These are phyloP conservation scores for Pandemis cinnamomeana DNA, from an alignment of 2,888 invertebrate species.

Conservation along the genomic window DNA sequence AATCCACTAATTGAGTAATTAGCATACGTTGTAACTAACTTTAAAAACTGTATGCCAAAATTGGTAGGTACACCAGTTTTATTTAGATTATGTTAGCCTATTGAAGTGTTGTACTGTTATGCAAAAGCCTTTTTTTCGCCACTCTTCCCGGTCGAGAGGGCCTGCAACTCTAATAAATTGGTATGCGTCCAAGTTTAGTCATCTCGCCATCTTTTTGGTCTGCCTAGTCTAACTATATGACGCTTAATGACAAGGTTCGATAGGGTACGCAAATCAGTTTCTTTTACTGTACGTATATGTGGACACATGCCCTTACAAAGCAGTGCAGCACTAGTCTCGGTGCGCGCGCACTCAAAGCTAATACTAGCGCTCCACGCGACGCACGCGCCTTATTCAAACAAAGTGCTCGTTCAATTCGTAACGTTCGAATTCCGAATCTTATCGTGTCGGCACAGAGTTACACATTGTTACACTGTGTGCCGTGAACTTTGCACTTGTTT, in stretches of 20 bases:
- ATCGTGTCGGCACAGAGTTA: background rate
- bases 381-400: slow-evolving; percentile 4
- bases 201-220: no score
- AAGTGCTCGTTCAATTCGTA: background rate
- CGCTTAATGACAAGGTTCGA: background rate
- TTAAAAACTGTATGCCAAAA: no score
- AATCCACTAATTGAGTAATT: no score
- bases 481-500: slow-evolving; percentile 2
- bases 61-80: no score
- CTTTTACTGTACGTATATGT: background rate
- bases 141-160: no score
- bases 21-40: no score
- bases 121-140: no score
- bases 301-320: background rate
- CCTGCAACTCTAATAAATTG: no score
- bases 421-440: background rate
- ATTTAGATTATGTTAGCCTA: no score
- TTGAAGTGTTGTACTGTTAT: no score
- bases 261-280: no score
- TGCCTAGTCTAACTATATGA: background rate
- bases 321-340: background rate
- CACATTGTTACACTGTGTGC: background rate
- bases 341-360: background rate
- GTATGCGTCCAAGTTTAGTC: no score
- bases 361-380: background rate